A percentile compares a stretch with the other conserved stretches of the same genome.
Conservation (phyloP, 2,113 vertebrate genomes). For the Heloderma charlesbogerti region DNA sequence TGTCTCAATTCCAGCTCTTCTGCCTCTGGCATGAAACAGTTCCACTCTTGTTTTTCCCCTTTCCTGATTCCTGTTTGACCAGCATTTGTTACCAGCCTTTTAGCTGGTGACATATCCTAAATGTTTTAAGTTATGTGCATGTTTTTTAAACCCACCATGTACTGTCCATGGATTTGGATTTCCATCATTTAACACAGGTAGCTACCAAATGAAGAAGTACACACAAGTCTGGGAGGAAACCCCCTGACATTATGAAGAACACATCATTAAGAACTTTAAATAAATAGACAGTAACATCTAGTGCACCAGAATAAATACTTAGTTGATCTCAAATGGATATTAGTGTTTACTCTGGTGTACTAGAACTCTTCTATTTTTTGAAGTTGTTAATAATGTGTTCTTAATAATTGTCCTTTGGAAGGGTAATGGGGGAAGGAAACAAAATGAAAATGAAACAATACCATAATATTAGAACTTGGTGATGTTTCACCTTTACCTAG, state of each 20-base stretch:
- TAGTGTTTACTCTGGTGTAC: background rate
- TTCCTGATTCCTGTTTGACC: background rate
- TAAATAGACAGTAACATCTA: too few species aligned
- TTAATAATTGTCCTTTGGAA: background rate
- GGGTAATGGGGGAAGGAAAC: background rate
- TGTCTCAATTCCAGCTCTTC: conserved; percentile 21
- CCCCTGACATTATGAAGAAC: background rate
- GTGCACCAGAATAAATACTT: too few species aligned
- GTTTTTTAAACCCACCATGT: background rate
- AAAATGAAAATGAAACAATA: background rate
- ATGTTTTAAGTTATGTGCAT: background rate
- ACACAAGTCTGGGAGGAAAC: background rate
- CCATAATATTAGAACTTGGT: background rate
- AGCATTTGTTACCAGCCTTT: background rate
- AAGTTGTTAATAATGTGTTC: background rate
- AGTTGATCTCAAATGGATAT: too few species aligned
- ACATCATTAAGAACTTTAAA: too few species aligned
- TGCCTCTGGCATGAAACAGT: background rate
- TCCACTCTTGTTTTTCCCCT: background rate
- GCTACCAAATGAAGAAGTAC: background rate
- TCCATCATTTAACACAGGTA: background rate
- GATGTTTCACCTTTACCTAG: background rate
- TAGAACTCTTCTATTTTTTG: background rate
- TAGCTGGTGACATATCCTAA: background rate
- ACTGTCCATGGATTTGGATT: background rate